A percentile compares a stretch with the other conserved stretches of the same genome.
phyloP scores from a whole-genome alignment of 1,140 invertebrate species.

The Berghia stephanieae region DNA sequence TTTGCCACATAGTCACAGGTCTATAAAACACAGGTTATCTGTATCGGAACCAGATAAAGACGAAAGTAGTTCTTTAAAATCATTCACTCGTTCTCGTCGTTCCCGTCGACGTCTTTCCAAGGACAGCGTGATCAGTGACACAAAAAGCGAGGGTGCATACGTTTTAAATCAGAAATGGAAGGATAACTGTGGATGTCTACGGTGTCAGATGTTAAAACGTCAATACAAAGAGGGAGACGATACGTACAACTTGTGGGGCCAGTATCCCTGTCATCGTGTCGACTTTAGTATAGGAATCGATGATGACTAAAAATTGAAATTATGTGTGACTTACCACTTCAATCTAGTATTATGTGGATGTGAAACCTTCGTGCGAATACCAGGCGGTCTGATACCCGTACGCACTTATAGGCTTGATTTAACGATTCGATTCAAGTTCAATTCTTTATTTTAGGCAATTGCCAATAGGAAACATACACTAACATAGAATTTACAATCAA shows the following conservation, averaged over 20 bases:
- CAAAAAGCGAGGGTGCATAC: conserved; percentile 29
- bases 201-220: conserved; percentile 48
- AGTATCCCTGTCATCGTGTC: conserved; percentile 44
- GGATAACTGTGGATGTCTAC: conserved; percentile 47
- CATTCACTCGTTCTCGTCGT: conserved; percentile 15
- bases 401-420: no score
- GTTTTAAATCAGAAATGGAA: conserved; percentile 42
- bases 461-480: no score
- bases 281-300: conserved; percentile 25
- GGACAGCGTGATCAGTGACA: conserved; percentile 32
- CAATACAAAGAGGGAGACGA: conserved; percentile 46
- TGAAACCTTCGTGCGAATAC: no score
- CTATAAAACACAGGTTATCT: background rate
- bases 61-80: conserved; percentile 25
- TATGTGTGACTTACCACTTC: no score
- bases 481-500: no score
- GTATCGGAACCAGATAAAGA: conserved; percentile 20
- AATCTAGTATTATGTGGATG: no score
- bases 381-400: no score
- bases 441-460: no score
- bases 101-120: conserved; percentile 23
- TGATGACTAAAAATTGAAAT: no score
- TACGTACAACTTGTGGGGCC: conserved; percentile 45
- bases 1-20: background rate
- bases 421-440: no score